phyloP scores from a whole-genome alignment of 2,888 invertebrate genomes.

The Zaprionus lineosus region DNA sequence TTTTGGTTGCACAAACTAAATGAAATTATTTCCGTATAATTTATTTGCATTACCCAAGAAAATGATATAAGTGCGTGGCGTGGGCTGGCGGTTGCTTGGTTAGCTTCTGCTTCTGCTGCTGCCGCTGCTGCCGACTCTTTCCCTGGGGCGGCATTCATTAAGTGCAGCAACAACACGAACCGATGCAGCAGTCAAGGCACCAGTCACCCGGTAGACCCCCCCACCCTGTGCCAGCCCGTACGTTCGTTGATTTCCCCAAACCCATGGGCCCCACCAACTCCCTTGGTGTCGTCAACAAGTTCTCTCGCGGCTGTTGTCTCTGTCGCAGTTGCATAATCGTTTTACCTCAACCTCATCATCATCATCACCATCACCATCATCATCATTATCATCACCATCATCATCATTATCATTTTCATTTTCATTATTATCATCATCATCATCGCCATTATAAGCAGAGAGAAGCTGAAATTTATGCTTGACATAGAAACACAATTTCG shows the following conservation, averaged over 20 bases:
- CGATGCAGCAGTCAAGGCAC: neutral
- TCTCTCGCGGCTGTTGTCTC: constrained; percentile 38
- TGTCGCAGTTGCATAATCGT: constrained; percentile 53
- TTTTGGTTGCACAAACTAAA: constrained; percentile 59
- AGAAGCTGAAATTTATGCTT: constrained; percentile 70
- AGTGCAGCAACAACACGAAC: constrained; percentile 32
- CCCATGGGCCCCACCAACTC: neutral
- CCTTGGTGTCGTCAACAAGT: constrained; percentile 12
- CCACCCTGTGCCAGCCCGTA: neutral
- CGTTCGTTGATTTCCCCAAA: too few species aligned
- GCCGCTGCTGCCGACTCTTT: neutral
- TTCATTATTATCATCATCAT: constrained; percentile 1
- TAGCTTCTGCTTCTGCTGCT: neutral
- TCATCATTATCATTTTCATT: constrained; percentile 25
- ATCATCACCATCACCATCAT: neutral
- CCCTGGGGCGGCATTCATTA: constrained; percentile 60
- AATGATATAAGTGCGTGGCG: constrained; percentile 61
- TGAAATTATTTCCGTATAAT: constrained; percentile 76
- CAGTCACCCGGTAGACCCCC: neutral
- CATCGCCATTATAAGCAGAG: neutral
- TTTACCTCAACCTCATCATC: constrained; percentile 38
- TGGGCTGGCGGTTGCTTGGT: constrained; percentile 9
- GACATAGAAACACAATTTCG: constrained; percentile 77
- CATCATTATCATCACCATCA: constrained; percentile 6
- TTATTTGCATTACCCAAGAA: constrained; percentile 64